These are phyloP conservation scores for Thomomys bottae DNA, from an alignment of 2,113 vertebrate species.

Conservation along the genomic window DNA sequence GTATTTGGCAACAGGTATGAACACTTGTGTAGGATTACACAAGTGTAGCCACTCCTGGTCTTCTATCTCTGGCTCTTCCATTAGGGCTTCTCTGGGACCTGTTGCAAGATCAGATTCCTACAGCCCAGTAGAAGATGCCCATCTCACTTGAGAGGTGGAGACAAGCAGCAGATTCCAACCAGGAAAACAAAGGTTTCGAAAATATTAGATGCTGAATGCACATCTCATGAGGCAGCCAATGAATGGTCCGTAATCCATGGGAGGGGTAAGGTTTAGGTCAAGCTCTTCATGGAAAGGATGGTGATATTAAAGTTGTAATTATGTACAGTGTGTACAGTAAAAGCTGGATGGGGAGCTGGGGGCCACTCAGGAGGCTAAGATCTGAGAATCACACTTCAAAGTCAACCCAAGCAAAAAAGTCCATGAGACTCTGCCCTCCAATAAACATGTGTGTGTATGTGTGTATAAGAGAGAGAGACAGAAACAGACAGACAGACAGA, in stretches of 20 bases:
- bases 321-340: fast-evolving
- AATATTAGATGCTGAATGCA: neutral
- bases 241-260: neutral
- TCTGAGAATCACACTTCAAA: too few species aligned
- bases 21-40: conserved; percentile 48
- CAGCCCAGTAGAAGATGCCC: neutral
- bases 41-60: conserved; percentile 52
- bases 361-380: too few species aligned
- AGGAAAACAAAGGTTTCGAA: neutral
- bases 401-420: too few species aligned
- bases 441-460: too few species aligned
- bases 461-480: too few species aligned
- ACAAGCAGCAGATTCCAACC: neutral
- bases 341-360: neutral
- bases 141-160: neutral
- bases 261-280: neutral
- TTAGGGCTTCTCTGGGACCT: neutral
- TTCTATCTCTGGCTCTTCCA: neutral
- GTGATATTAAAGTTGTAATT: neutral
- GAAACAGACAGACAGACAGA: too few species aligned
- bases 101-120: conserved; percentile 16
- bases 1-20: conserved; percentile 68
- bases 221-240: neutral
- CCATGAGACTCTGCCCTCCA: too few species aligned
- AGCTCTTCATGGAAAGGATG: neutral